Evolutionary conservation across 2,113 vertebrate species (phyloP).

Genomic region (Trochalopteron elliotii): DNA sequence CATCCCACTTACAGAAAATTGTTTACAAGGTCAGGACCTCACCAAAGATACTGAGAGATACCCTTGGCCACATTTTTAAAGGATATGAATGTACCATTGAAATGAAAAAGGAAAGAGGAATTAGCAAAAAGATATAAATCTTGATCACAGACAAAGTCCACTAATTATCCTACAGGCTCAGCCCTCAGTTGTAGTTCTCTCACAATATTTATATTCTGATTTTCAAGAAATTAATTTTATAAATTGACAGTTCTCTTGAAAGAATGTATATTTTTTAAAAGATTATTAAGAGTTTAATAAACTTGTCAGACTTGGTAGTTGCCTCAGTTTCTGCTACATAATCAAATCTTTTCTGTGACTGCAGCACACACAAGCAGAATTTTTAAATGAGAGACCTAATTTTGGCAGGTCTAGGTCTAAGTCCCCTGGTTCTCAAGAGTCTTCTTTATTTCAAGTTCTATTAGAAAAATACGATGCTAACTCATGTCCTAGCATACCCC

Average conservation of each 20-base stretch:
- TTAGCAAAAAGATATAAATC: not conserved
- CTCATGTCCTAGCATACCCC: constrained; percentile 1
- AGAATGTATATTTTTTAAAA: not conserved
- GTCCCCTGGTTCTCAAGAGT: not conserved
- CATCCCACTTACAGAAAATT: not conserved
- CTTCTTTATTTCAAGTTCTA: constrained; percentile 24
- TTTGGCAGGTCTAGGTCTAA: constrained; percentile 6
- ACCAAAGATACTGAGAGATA: not conserved
- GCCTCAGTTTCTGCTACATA: not conserved
- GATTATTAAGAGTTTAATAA: not conserved
- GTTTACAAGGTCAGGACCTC: not conserved
- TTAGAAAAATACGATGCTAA: not conserved
- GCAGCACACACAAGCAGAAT: not conserved
- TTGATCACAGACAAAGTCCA: not conserved
- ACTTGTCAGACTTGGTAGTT: not conserved
- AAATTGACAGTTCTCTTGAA: not conserved
- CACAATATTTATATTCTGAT: not conserved
- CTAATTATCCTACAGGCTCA: not conserved
- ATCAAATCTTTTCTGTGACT: not conserved
- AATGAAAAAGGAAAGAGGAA: not conserved
- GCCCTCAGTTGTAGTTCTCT: not conserved
- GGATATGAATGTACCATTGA: not conserved
- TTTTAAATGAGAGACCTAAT: constrained; percentile 32
- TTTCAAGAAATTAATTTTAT: not conserved
- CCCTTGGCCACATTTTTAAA: not conserved